phyloP scores from a whole-genome alignment of 2,888 invertebrate species.

The Tupiocoris notatus region DNA sequence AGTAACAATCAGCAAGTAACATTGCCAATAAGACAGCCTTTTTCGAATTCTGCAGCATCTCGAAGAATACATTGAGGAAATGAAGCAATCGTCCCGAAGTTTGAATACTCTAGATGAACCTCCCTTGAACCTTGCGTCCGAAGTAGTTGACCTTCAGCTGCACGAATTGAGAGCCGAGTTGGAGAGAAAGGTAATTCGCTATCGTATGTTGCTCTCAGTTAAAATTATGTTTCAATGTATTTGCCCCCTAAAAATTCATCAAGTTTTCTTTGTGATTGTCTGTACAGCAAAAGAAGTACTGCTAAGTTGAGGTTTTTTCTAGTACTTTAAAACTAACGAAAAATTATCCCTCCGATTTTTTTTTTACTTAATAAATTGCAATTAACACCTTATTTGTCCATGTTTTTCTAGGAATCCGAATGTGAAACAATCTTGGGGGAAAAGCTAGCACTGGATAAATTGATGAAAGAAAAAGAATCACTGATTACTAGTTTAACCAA shows the following conservation, averaged over 20 bases:
- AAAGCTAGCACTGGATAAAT: neutral
- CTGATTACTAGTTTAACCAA: neutral
- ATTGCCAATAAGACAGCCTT: too few relatives aligned
- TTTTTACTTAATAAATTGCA: too few relatives aligned
- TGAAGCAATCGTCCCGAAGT: neutral
- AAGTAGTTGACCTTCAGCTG: constrained; percentile 37
- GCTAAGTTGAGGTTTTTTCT: too few relatives aligned
- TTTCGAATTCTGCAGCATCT: too few relatives aligned
- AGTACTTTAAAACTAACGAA: too few relatives aligned
- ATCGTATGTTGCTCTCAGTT: too few relatives aligned
- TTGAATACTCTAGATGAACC: neutral
- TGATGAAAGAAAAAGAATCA: neutral
- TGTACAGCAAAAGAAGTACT: too few relatives aligned
- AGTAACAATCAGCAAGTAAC: too few relatives aligned
- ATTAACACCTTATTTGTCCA: too few relatives aligned
- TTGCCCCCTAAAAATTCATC: neutral
- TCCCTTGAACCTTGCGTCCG: constrained; percentile 24
- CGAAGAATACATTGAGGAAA: neutral
- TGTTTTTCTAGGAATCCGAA: neutral
- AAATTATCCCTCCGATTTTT: too few relatives aligned
- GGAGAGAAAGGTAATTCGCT: constrained; percentile 35
- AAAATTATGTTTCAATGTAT: too few relatives aligned
- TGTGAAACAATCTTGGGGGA: neutral
- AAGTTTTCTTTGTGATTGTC: too few relatives aligned
- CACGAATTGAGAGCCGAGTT: constrained; percentile 21